Base-by-base conservation (phyloP, 1,140 invertebrate genomes). In the Babylonia areolata region DNA sequence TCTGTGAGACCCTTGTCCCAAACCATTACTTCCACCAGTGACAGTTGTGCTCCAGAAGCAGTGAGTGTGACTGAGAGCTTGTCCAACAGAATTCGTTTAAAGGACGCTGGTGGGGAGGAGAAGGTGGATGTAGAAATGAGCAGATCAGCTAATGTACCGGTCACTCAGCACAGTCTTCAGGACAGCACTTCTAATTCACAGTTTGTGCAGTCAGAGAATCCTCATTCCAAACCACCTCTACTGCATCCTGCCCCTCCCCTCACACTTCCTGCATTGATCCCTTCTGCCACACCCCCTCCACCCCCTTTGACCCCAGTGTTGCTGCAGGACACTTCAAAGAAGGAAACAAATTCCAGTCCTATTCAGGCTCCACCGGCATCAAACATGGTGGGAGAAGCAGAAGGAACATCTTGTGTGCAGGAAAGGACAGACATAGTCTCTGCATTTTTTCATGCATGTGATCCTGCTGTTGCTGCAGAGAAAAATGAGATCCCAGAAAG, bases 271-370 rank as follows among this genome's bases (percentile, higher is more conserved):
- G 64, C 82, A 17, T 23, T 75, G 3, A 37, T 84, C 35, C 69
- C 82, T 2, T 84, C 82, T 11, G 82, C 64, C 15, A 84, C 82
- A 9, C 82, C 82, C 20, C 82, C 64, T 17, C 82, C 81, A 2
- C 82, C 82, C 35, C 69, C 82, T 39, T 39, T 84, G 2, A 84
- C 82, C 6, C 82, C 82, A n/a, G 82, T 84, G 33, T 40, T 77
- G n/a, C 39, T 46, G 39, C 82, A 84, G 35, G 81, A 82, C 31
- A 12, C 51, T 15, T 28, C 33, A 12, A 82, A 69, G 33, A 64
- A 82, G 33, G 81, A 64, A 69, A 20, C 5, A 5, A 40, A n/a
- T 35, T 15, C 69, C 69, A 73, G 39, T 35, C 39, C 82, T 31
- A 35, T 20, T 33, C 82, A 73, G 64, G 42, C 78, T 28, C 28